Base-by-base conservation (phyloP, 2,888 invertebrate species). In the Anthophora plumipes region DNA sequence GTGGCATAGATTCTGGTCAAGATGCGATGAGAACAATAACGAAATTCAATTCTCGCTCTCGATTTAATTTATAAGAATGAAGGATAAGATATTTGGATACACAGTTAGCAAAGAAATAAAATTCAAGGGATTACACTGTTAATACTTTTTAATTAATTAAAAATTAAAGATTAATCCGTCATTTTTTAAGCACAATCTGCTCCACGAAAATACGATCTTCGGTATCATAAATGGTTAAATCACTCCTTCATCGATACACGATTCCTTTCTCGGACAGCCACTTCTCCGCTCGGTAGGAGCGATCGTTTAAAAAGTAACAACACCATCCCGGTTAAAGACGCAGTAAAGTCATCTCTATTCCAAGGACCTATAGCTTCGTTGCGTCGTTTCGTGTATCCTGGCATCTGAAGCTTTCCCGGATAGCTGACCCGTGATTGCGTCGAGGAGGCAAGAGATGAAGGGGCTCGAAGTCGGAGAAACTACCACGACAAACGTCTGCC, bases 351-450 rank as follows among this genome's bases (percentile, higher is more conserved):
- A 37, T 59, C 46, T 43, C 22, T 46, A 12, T 48, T 11, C 7
- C 12, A 39, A 43, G 22, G n/a, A 55, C 43, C 46, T 48, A 20
- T 39, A 25, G 22, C 31, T 4, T 31, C 4, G n/a, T n/a, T n/a
- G n/a, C 14, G 57, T 63, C 22, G 37, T 22, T 46, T 25, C 54
- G 25, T 39, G 48, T 14, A 25, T 20, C 2, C 50, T 2, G 48
- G 17, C 52, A n/a, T 25, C 8, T 31, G 22, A 0, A 52, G 37
- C 43, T 48, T 5, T 22, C 59, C 12, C 17, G 43, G 59, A 66
- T 66, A 74, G 54, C 79, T 79, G 64, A 71, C 71, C 75, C 64
- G 79, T 78, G 79, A 79, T 82, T 85, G 73, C 41, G 72, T 43
- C 55, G 68, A 54, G 31, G 46, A 54, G 67, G 57, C 50, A 20